Conservation (phyloP, 2,888 invertebrate species). For the Yponomeuta sedellus region DNA sequence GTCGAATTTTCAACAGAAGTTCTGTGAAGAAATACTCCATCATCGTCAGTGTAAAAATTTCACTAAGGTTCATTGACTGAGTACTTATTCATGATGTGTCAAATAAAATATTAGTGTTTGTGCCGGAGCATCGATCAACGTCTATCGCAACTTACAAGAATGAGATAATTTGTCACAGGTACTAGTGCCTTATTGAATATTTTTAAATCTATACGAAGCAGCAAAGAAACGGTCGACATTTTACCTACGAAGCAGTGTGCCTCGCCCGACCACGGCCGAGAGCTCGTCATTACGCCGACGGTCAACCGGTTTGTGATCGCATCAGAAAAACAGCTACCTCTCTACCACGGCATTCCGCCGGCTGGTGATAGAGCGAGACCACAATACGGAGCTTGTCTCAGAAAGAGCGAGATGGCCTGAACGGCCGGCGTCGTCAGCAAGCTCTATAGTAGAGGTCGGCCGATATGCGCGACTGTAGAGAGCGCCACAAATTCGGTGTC, state of each 20-base stretch:
- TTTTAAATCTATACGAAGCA: background rate
- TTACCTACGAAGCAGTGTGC: background rate
- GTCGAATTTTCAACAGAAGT: too few relatives aligned
- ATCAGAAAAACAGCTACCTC: conserved; percentile 69
- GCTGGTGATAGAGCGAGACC: conserved; percentile 17
- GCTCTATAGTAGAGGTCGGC: conserved; percentile 48
- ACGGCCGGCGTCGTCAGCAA: conserved; percentile 3
- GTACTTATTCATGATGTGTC: too few relatives aligned
- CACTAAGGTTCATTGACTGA: too few relatives aligned
- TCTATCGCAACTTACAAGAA: too few relatives aligned
- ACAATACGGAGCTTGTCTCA: background rate
- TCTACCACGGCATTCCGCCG: conserved; percentile 40
- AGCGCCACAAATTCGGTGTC: conserved; percentile 60
- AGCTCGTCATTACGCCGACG: conserved; percentile 54
- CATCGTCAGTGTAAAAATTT: too few relatives aligned
- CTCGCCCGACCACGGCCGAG: conserved; percentile 10
- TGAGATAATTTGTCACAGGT: too few relatives aligned
- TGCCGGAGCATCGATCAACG: too few relatives aligned
- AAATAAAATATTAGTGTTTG: too few relatives aligned
- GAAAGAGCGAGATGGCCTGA: background rate
- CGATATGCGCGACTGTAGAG: conserved; percentile 51
- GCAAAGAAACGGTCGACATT: conserved; percentile 4
- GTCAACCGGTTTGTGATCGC: conserved; percentile 73
- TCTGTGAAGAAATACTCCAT: too few relatives aligned
- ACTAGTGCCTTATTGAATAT: background rate